Base-by-base conservation (phyloP, 2,888 invertebrate species). In the Drepana falcataria region DNA sequence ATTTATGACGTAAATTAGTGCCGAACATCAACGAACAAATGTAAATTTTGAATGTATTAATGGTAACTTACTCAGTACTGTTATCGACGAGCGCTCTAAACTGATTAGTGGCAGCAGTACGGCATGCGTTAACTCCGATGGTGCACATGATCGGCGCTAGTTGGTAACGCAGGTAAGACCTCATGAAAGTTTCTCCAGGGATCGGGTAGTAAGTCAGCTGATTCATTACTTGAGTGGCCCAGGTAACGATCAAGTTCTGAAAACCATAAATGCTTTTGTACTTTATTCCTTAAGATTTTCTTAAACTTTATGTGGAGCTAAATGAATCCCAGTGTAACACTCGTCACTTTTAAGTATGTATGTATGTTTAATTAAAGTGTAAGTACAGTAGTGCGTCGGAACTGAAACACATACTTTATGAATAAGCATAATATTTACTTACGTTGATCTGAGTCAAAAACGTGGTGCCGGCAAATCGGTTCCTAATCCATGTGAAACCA, bases 401-500 rank as follows among this genome's bases (percentile, higher is more conserved):
- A 21, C 21, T 21, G 21, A 21, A 21, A 21, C 21, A 21, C 21
- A 21, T 21, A 21, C 21, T 21, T 21, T 1, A 21, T 21, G 21
- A 21, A 37, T 37, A 37, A 37, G 5, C 5, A 37, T 37, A 37
- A 37, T 37, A 37, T 37, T 3, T 55, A 63, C 72, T 66, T 59
- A 87, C 89, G 59, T 87, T 68, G 6, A 88, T 60, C 7, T 53
- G 49, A 2, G 58, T 40, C 41, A 77, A 59, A 3, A 73, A 57
- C 0, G 61, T 2, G 1, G 78, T 77, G 3, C 81, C 79, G 53
- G 69, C 69, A 0, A 90, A 74, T 59, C 90, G 77, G 60, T 75
- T 82, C 49, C 85, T 83, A 1, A 94, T 65, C 87, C 92, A 94
- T 21, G 63, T 81, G 62, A 94, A 89, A 34, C 92, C 92, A 57